phyloP scores from a whole-genome alignment of 2,888 invertebrate species.

The Hypercompe scribonia region DNA sequence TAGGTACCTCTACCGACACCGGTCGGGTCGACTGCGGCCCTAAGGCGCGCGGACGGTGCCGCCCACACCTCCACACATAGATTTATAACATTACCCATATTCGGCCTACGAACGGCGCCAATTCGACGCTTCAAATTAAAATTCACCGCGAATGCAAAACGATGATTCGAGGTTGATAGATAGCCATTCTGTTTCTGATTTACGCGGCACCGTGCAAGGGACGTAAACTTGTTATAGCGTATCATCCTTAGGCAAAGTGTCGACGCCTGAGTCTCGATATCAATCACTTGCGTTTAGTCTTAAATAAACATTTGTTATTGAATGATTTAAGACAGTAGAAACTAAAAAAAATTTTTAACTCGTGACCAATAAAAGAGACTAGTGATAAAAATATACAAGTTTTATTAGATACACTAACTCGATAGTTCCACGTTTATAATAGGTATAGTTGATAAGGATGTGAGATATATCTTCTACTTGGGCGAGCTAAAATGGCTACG shows the following conservation, averaged over 20 bases:
- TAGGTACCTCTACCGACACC: conserved; percentile 56
- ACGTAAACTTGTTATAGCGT: conserved; percentile 61
- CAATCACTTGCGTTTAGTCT: conserved; percentile 52
- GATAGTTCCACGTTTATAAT: conserved; percentile 46
- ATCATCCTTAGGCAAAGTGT: conserved; percentile 52
- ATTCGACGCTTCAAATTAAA: conserved; percentile 85
- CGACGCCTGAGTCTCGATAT: conserved; percentile 43
- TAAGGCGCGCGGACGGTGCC: conserved; percentile 68
- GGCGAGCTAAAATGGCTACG: conserved; percentile 56
- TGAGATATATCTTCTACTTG: conserved; percentile 61
- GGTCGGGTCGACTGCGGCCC: conserved; percentile 58
- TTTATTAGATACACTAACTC: conserved; percentile 10
- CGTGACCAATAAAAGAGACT: not conserved
- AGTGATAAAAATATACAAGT: not conserved
- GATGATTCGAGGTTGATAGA: conserved; percentile 77
- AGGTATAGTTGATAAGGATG: conserved; percentile 42
- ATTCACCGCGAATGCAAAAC: conserved; percentile 79
- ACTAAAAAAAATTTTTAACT: not conserved
- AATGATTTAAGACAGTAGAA: conserved; percentile 30
- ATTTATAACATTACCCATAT: conserved; percentile 86
- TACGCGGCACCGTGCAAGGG: conserved; percentile 69
- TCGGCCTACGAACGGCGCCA: conserved; percentile 84
- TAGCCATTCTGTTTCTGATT: conserved; percentile 76
- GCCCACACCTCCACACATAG: conserved; percentile 70
- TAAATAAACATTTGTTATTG: conserved; percentile 31